A percentile compares a stretch with the other conserved stretches of the same genome.
These are phyloP conservation scores for Pterocles gutturalis DNA, from an alignment of 2,113 vertebrate species.

Conservation along the genomic window DNA sequence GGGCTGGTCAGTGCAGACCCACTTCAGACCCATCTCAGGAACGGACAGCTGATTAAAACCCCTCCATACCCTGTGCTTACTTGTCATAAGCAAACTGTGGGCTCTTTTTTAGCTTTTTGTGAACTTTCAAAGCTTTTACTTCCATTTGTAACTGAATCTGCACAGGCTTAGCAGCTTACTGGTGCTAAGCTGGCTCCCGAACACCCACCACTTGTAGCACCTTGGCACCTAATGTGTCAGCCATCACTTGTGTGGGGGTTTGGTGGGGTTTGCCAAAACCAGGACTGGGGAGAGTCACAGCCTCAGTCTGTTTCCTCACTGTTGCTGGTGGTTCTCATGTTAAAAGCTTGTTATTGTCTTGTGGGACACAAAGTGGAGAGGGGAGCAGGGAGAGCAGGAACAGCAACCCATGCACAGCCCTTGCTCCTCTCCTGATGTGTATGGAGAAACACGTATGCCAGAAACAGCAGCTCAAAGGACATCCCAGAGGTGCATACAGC, in stretches of 20 bases:
- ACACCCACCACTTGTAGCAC: neutral
- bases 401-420: neutral
- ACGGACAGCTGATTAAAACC: neutral
- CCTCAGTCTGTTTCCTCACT: neutral
- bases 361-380: neutral
- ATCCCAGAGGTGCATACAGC: neutral
- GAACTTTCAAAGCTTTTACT: neutral
- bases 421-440: neutral
- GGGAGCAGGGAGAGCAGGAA: neutral
- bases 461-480: neutral
- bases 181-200: neutral
- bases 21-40: neutral
- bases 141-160: neutral
- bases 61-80: fast-evolving
- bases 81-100: neutral
- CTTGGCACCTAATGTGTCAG: neutral
- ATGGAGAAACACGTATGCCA: neutral
- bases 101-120: neutral
- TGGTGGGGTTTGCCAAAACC: neutral
- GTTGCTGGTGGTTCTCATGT: neutral
- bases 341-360: neutral
- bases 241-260: neutral
- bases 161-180: neutral
- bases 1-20: neutral
- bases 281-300: neutral